A percentile compares a stretch with the other conserved stretches of the same genome.
phyloP scores from a whole-genome alignment of 2,113 vertebrate species.

The Vombatus ursinus region DNA sequence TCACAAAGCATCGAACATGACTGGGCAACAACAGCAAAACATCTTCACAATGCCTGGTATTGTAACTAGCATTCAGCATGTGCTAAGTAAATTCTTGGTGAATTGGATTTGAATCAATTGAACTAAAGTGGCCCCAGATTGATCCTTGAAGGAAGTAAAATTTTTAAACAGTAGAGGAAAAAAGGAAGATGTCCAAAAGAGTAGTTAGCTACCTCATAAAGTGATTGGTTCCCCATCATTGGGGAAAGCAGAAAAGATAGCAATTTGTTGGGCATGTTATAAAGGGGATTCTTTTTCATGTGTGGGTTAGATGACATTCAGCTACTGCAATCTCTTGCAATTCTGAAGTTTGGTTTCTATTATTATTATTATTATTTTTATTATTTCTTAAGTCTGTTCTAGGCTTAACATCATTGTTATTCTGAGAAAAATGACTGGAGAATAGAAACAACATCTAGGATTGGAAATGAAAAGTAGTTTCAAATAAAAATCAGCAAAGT shows the following conservation, averaged over 20 bases:
- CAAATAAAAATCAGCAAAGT: neutral
- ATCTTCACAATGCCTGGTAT: neutral
- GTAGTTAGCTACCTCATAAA: neutral
- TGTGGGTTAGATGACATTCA: neutral
- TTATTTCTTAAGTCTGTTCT: neutral
- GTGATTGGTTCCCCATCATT: neutral
- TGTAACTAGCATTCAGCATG: neutral
- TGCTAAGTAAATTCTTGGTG: neutral
- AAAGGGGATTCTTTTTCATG: neutral
- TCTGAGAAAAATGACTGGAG: neutral
- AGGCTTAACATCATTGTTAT: neutral
- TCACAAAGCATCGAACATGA: neutral
- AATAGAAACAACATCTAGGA: neutral
- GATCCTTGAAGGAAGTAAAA: neutral
- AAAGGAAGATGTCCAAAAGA: neutral
- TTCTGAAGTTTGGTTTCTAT: neutral
- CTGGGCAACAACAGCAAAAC: neutral
- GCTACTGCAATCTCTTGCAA: neutral
- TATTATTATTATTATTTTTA: neutral
- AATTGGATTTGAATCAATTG: neutral
- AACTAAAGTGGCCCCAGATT: neutral
- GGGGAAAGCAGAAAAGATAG: neutral
- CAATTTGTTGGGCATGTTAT: neutral
- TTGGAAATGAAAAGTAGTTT: neutral
- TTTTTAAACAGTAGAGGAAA: neutral